A percentile compares a stretch with the other conserved stretches of the same genome.
These are phyloP conservation scores for Alitta virens DNA, from an alignment of 2,888 invertebrate genomes.

Conservation along the genomic window DNA sequence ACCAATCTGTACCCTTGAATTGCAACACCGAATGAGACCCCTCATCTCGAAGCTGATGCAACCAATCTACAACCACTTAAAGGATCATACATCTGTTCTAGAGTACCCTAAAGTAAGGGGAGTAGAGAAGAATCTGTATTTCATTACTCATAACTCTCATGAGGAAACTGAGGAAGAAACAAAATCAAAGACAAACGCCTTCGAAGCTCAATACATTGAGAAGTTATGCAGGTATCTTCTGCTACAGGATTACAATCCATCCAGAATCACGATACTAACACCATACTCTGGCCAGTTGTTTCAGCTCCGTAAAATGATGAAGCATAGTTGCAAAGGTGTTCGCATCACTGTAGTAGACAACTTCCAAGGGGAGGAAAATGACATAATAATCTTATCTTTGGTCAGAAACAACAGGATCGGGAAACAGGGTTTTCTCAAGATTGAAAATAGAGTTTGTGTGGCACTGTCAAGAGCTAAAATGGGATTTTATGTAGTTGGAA, in stretches of 20 bases:
- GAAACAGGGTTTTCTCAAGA: too few relatives aligned
- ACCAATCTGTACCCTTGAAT: constrained; percentile 63
- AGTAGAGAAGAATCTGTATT: constrained; percentile 41
- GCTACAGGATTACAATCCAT: constrained; percentile 43
- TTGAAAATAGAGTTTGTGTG: too few relatives aligned
- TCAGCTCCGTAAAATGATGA: too few relatives aligned
- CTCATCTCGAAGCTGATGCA: constrained; percentile 44
- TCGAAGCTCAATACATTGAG: constrained; percentile 45
- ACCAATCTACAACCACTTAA: constrained; percentile 44
- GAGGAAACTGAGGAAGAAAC: constrained; percentile 43
- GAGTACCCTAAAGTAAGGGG: constrained; percentile 40
- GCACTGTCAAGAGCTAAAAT: too few relatives aligned
- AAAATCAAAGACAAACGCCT: constrained; percentile 45
- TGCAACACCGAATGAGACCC: constrained; percentile 62
- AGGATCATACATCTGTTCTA: constrained; percentile 39
- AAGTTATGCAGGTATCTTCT: constrained; percentile 44
- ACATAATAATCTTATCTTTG: too few relatives aligned
- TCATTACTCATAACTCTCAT: constrained; percentile 40
- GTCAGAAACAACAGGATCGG: too few relatives aligned
- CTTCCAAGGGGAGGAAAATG: too few relatives aligned
- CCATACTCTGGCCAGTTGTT: constrained; percentile 53
- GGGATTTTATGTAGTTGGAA: constrained; percentile 53
- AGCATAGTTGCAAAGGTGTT: too few relatives aligned
- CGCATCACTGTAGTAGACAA: too few relatives aligned
- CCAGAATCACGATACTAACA: constrained; percentile 50